Percentiles rank a stretch among this genome's conserved stretches.
Conservation (phyloP, 2,888 invertebrate genomes). For the Stenotaenia linearis region DNA sequence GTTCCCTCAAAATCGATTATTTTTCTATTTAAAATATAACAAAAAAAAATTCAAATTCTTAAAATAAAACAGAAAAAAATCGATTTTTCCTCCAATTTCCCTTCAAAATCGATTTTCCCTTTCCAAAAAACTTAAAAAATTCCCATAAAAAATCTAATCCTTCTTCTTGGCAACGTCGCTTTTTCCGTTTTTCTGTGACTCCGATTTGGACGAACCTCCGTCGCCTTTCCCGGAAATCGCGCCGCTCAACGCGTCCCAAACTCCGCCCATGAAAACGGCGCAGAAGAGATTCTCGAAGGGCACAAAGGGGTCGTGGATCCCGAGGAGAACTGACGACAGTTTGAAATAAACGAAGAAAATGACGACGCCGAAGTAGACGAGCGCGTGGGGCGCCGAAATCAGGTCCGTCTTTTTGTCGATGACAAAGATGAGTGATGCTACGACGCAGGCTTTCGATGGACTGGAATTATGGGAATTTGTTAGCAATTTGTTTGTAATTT, state of each 20-base stretch:
- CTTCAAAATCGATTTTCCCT: too few species aligned
- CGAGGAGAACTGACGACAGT: slow-evolving; percentile 88
- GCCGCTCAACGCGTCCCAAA: slow-evolving; percentile 94
- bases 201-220: slow-evolving; percentile 38
- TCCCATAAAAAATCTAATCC: slow-evolving; percentile 38
- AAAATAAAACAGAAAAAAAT: neutral
- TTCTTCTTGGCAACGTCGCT: slow-evolving; percentile 57
- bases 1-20: too few species aligned
- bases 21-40: too few species aligned
- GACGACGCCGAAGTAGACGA: slow-evolving; percentile 95
- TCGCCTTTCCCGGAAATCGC: slow-evolving; percentile 55
- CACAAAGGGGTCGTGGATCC: slow-evolving; percentile 97
- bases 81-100: too few species aligned
- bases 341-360: slow-evolving; percentile 66
- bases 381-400: slow-evolving; percentile 91
- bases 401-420: slow-evolving; percentile 93
- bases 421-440: slow-evolving; percentile 92
- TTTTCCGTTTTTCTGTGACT: slow-evolving; percentile 39
- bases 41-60: neutral
- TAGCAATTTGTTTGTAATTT: neutral
- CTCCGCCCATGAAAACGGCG: slow-evolving; percentile 92
- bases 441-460: slow-evolving; percentile 91
- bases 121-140: neutral
- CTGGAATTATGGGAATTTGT: slow-evolving; percentile 55
- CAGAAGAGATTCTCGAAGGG: slow-evolving; percentile 98